Conservation (phyloP, 2,888 invertebrate genomes). For the Melanophora roralis region DNA sequence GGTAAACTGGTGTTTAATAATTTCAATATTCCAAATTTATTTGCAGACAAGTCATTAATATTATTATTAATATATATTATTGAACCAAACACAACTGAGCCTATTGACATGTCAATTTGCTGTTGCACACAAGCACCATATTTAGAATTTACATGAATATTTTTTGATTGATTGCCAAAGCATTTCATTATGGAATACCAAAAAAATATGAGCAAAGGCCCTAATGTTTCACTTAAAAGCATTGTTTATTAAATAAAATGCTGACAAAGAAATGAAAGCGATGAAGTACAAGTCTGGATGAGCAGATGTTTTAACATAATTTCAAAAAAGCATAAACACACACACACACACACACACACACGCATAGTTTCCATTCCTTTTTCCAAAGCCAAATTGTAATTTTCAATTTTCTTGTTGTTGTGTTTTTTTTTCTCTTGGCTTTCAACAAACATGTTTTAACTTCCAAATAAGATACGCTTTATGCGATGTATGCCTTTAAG, state of each 20-base stretch:
- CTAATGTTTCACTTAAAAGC: neutral
- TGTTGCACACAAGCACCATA: neutral
- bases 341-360: neutral
- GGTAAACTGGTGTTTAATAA: too few species aligned
- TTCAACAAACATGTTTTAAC: conserved; percentile 7
- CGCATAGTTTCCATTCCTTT: neutral
- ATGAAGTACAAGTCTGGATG: neutral
- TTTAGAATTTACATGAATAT: neutral
- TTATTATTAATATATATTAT: neutral
- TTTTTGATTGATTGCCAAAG: conserved; percentile 55
- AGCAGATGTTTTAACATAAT: neutral
- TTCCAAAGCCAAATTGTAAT: conserved; percentile 4
- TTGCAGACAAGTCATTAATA: too few species aligned
- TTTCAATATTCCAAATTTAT: too few species aligned
- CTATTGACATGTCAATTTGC: conserved; percentile 30
- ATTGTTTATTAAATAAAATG: conserved; percentile 18
- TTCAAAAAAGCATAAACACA: neutral
- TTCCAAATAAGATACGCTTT: conserved; percentile 11
- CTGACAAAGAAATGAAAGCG: neutral
- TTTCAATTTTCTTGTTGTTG: neutral
- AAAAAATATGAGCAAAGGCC: neutral
- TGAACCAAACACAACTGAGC: conserved; percentile 15
- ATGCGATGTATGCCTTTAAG: conserved; percentile 7
- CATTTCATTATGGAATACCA: conserved; percentile 13
- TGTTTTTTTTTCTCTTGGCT: neutral